Evolutionary conservation across 2,888 invertebrate species (phyloP).

Genomic region (Mesoligia furuncula): DNA sequence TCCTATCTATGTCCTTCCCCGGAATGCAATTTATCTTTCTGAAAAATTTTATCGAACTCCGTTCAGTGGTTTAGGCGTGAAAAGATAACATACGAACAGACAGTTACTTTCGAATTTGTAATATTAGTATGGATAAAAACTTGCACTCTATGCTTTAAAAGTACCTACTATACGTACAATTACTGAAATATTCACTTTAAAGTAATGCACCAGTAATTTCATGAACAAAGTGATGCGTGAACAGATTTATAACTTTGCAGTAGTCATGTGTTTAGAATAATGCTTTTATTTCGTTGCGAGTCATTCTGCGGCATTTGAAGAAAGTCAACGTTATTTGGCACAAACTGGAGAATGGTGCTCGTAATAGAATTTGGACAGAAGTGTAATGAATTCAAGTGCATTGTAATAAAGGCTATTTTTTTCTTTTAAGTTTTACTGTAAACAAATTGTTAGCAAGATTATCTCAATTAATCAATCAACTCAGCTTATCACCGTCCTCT

Average conservation of each 20-base stretch:
- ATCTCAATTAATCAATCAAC: background rate
- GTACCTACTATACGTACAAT: background rate
- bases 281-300: conserved; percentile 32
- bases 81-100: too few relatives aligned
- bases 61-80: too few relatives aligned
- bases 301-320: background rate
- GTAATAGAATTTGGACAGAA: background rate
- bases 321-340: conserved; percentile 30
- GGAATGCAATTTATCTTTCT: too few relatives aligned
- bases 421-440: background rate
- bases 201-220: conserved; percentile 5
- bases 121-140: too few relatives aligned
- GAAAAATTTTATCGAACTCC: too few relatives aligned
- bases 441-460: background rate
- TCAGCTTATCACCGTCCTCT: too few relatives aligned
- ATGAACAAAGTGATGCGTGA: conserved; percentile 12
- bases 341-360: background rate
- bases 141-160: background rate
- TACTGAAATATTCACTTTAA: conserved; percentile 3
- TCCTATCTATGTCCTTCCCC: too few relatives aligned
- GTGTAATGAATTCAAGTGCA: conserved; percentile 1
- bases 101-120: too few relatives aligned
- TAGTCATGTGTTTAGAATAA: conserved; percentile 31
- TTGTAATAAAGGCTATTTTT: background rate
- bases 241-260: conserved; percentile 27